Conservation (phyloP, 1,140 invertebrate species). For the Zaprionus tsacasi region DNA sequence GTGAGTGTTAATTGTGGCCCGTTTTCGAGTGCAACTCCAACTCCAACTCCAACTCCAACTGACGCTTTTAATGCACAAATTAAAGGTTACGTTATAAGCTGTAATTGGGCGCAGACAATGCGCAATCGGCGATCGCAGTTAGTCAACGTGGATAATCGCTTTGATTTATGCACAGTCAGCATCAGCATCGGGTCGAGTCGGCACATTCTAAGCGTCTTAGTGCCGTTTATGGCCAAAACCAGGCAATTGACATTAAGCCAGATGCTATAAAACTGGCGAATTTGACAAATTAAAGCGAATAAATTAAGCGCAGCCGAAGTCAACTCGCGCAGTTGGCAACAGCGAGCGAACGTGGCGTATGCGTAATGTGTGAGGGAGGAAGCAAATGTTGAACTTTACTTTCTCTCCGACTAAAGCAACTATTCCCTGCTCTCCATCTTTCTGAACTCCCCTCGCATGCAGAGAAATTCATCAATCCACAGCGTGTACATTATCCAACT, state of each 20-base stretch:
- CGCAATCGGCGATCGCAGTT: neutral
- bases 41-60: conserved; percentile 1
- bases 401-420: no score
- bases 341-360: conserved; percentile 20
- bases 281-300: conserved; percentile 66
- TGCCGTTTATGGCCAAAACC: conserved; percentile 47
- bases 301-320: conserved; percentile 40
- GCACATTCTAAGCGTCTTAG: conserved; percentile 16
- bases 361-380: neutral
- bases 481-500: neutral
- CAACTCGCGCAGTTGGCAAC: conserved; percentile 31
- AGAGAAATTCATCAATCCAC: neutral
- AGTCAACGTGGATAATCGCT: conserved; percentile 18
- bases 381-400: no score
- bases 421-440: neutral
- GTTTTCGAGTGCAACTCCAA: conserved; percentile 29
- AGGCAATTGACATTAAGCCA: conserved; percentile 61
- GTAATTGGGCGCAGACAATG: conserved; percentile 25
- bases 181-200: neutral
- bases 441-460: neutral
- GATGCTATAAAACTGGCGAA: conserved; percentile 31
- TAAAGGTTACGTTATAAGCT: conserved; percentile 43
- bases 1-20: conserved; percentile 40
- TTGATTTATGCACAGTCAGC: conserved; percentile 31
- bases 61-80: conserved; percentile 31